Percentiles rank a stretch among this genome's conserved stretches.
Conservation (phyloP, 2,797 vertebrate genomes). For the Silurus lanzhouensis region DNA sequence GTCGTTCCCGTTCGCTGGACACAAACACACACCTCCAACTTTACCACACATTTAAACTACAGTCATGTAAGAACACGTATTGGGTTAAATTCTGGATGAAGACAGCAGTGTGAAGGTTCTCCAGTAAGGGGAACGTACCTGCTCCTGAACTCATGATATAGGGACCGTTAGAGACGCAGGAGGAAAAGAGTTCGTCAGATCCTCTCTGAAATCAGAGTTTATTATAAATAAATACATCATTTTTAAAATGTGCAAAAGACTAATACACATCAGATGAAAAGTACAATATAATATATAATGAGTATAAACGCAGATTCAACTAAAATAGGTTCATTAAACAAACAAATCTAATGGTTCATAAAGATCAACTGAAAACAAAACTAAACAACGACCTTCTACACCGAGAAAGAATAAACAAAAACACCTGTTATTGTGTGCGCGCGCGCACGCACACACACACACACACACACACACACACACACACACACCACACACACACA, state of each 20-base stretch:
- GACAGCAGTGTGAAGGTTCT: neutral
- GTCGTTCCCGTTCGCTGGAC: slow-evolving; percentile 94
- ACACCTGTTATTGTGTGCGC: no score
- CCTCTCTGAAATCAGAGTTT: slow-evolving; percentile 83
- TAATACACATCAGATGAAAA: no score
- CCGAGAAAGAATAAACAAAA: no score
- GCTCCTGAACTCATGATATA: slow-evolving; percentile 95
- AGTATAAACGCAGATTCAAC: no score
- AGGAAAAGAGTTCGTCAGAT: slow-evolving; percentile 98
- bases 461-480: neutral
- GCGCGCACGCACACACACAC: no score
- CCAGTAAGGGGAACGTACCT: slow-evolving; percentile 65
- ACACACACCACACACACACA: neutral
- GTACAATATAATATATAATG: no score
- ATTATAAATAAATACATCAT: slow-evolving; percentile 27
- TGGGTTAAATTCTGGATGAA: neutral
- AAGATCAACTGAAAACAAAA: no score
- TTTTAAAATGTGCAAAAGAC: neutral
- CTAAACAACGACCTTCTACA: no score
- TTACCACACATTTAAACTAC: neutral
- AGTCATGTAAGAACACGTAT: neutral
- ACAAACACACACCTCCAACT: rapidly evolving
- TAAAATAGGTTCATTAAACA: no score
- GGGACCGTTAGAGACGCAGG: slow-evolving; percentile 96
- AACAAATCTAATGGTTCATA: no score